Evolutionary conservation across 1,140 invertebrate species (phyloP).

Genomic region (Coelopa frigida): DNA sequence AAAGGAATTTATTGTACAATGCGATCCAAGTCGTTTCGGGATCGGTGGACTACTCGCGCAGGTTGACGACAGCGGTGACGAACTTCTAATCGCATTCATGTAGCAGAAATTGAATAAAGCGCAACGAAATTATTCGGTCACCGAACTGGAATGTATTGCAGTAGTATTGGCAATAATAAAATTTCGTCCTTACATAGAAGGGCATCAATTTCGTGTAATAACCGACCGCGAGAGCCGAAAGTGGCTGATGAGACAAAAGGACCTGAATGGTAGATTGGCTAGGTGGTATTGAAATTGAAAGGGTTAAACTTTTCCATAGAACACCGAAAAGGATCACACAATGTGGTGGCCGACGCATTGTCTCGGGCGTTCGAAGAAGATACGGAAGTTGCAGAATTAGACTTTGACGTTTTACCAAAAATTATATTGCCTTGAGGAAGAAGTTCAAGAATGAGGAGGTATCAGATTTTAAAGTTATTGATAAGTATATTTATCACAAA

Average conservation of each 20-base stretch:
- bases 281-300: slow-evolving; percentile 25
- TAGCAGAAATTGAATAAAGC: slow-evolving; percentile 18
- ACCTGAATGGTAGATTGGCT: slow-evolving; percentile 23
- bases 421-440: too few species aligned
- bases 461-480: too few species aligned
- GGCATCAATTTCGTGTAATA: slow-evolving; percentile 34
- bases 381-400: too few species aligned
- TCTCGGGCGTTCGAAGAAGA: not conserved
- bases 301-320: slow-evolving; percentile 24
- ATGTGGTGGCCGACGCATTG: slow-evolving; percentile 17
- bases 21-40: slow-evolving; percentile 35
- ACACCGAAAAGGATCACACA: slow-evolving; percentile 24
- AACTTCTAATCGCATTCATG: slow-evolving; percentile 31
- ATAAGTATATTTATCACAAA: too few species aligned
- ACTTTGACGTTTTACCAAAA: too few species aligned
- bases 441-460: too few species aligned
- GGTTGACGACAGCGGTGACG: slow-evolving; percentile 14
- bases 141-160: slow-evolving; percentile 44
- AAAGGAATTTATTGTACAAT: slow-evolving; percentile 31
- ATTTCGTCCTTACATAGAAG: slow-evolving; percentile 44
- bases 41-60: slow-evolving; percentile 37
- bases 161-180: slow-evolving; percentile 42
- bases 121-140: slow-evolving; percentile 20
- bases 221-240: slow-evolving; percentile 23
- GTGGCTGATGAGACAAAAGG: slow-evolving; percentile 20